Conservation (phyloP, 2,888 invertebrate species). For the Caprella mutica region DNA sequence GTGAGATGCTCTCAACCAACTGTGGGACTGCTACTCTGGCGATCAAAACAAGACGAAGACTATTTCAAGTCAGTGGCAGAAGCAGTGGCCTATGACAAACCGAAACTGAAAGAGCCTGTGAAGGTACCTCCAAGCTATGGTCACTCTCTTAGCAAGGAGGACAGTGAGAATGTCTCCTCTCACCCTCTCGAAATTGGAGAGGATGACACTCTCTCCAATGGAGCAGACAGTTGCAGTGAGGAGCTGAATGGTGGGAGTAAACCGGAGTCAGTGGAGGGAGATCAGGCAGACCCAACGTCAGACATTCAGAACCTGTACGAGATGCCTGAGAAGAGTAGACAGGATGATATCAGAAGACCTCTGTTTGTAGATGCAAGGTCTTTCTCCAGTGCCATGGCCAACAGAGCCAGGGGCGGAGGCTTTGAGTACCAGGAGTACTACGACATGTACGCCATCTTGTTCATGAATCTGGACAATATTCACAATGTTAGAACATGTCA, state of each 20-base stretch:
- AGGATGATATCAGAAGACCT: constrained; percentile 48
- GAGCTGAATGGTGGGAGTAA: background rate
- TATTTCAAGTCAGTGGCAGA: constrained; percentile 68
- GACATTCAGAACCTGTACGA: constrained; percentile 30
- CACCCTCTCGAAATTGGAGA: no score
- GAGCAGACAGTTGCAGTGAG: background rate
- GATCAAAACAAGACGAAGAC: constrained; percentile 78
- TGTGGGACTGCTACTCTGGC: constrained; percentile 90
- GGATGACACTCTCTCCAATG: background rate
- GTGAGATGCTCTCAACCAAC: constrained; percentile 91
- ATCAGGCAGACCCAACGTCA: constrained; percentile 19
- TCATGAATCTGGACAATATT: constrained; percentile 95
- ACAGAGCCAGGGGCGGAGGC: constrained; percentile 91
- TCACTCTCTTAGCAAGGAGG: no score
- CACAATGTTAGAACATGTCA: constrained; percentile 90
- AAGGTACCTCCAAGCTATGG: no score
- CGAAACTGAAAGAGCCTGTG: no score
- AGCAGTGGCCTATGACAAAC: constrained; percentile 63
- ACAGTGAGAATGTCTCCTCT: no score
- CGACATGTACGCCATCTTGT: constrained; percentile 85
- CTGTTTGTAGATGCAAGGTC: constrained; percentile 91
- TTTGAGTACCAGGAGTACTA: constrained; percentile 94
- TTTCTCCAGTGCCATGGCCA: constrained; percentile 90
- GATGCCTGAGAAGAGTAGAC: constrained; percentile 29
- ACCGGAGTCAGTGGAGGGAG: background rate